Base-by-base conservation (phyloP, 2,113 vertebrate genomes). In the Athene cunicularia region DNA sequence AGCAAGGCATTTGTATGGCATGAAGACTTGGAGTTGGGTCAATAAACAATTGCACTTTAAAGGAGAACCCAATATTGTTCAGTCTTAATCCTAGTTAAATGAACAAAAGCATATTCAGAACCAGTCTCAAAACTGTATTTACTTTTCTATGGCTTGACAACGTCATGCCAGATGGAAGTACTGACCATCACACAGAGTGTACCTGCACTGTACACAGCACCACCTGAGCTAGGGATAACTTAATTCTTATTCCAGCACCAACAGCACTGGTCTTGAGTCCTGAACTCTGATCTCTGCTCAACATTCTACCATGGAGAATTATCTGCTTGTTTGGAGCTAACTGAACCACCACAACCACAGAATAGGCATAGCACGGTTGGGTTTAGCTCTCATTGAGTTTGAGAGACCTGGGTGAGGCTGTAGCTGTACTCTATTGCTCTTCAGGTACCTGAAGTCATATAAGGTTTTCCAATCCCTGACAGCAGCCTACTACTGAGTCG, bases 41-140 rank as follows among this genome's bases (percentile, higher is more conserved):
- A 27, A 80, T 93, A 80, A 95, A 81, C 27, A 95, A 90, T 68
- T 62, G 56, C 80, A 90, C 62, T 89, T 94, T 64, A 96, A 93
- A 75, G 67, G 53, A 97, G 90, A 97, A 80, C 49, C 64, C 89
- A 62, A 41, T 76, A 79, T 91, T 89, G 71, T 90, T 90, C 87
- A 71, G n/a, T 93, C 71, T 83, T 60, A 53, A 64, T 55, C 72
- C 79, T 85, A 30, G 27, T 87, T 75, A 94, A 92, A 84, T 55
- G 49, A 82, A 71, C 23, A 91, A 87, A 90, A 63, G 39, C 64
- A 56, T 33, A 49, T 66, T 82, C 80, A 85, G 86, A 83, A 39
- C 77, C 82, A 67, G 52, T 74, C 88, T 47, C 50, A 56, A 47
- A 70, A 28, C 4, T 70, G 22, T 11, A 11, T 89, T 87, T 80